A percentile compares a stretch with the other conserved stretches of the same genome.
phyloP scores from a whole-genome alignment of 2,888 invertebrate species.

The Volucella inflata region DNA sequence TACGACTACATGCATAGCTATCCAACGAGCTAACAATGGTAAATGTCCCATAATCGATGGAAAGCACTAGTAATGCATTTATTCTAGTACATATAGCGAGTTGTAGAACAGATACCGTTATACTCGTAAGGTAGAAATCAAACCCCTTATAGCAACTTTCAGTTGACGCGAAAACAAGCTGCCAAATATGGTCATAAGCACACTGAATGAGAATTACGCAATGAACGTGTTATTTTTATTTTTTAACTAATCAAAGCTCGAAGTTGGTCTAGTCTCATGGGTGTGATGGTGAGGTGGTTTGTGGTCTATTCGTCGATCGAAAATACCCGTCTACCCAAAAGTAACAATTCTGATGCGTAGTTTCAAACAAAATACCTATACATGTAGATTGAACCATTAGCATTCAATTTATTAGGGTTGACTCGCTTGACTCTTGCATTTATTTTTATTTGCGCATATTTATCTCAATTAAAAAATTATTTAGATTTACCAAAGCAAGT shows the following conservation, averaged over 20 bases:
- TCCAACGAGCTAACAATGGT: slow-evolving; percentile 23
- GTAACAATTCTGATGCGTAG: neutral
- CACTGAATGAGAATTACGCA: slow-evolving; percentile 24
- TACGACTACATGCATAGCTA: slow-evolving; percentile 2
- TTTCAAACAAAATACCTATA: neutral
- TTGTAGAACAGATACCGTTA: slow-evolving; percentile 62
- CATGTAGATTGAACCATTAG: neutral
- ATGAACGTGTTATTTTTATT: slow-evolving; percentile 15
- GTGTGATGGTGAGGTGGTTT: slow-evolving; percentile 1
- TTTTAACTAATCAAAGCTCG: neutral
- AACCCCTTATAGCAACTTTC: slow-evolving; percentile 5
- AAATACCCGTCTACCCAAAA: neutral
- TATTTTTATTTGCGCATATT: neutral
- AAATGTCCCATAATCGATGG: slow-evolving; percentile 14
- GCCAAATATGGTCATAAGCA: slow-evolving; percentile 55
- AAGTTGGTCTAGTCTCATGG: slow-evolving; percentile 4
- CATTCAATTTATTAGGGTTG: slow-evolving; percentile 5
- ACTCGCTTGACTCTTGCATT: neutral
- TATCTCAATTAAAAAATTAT: neutral
- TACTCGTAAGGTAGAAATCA: slow-evolving; percentile 7
- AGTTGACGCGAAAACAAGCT: slow-evolving; percentile 22
- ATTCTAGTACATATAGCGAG: slow-evolving; percentile 17
- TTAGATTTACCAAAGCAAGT: too few species aligned
- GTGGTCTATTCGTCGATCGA: neutral
- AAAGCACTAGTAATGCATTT: slow-evolving; percentile 4